Conservation (phyloP, 1,140 invertebrate genomes). For the Asobara japonica region DNA sequence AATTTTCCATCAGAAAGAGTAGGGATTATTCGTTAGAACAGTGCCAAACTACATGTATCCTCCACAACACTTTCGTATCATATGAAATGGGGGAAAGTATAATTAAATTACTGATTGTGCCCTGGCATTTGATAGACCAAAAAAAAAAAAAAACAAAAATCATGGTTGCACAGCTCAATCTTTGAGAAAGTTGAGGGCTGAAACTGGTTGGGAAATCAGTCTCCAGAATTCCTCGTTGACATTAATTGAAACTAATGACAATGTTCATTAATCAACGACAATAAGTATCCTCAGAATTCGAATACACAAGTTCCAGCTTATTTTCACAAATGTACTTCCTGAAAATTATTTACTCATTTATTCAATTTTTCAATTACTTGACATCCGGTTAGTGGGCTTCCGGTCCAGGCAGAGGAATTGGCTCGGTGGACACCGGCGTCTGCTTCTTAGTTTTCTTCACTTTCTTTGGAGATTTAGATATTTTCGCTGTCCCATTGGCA, state of each 20-base stretch:
- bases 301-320: neutral
- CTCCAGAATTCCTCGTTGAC: conserved; percentile 18
- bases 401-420: conserved; percentile 56
- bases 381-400: conserved; percentile 26
- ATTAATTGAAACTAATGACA: neutral
- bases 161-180: neutral
- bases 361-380: neutral
- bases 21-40: neutral
- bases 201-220: conserved; percentile 23
- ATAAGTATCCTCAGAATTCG: neutral
- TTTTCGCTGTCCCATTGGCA: conserved; percentile 33
- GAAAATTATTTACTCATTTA: neutral
- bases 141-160: conserved; percentile 1
- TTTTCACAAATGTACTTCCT: neutral
- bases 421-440: conserved; percentile 50
- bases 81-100: neutral
- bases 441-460: conserved; percentile 55
- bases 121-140: neutral
- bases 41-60: neutral
- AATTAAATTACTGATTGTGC: neutral
- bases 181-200: neutral
- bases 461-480: conserved; percentile 50
- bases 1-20: neutral
- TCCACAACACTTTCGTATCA: neutral
- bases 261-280: neutral